phyloP scores from a whole-genome alignment of 2,113 vertebrate species.

The Pseudopipra pipra region DNA sequence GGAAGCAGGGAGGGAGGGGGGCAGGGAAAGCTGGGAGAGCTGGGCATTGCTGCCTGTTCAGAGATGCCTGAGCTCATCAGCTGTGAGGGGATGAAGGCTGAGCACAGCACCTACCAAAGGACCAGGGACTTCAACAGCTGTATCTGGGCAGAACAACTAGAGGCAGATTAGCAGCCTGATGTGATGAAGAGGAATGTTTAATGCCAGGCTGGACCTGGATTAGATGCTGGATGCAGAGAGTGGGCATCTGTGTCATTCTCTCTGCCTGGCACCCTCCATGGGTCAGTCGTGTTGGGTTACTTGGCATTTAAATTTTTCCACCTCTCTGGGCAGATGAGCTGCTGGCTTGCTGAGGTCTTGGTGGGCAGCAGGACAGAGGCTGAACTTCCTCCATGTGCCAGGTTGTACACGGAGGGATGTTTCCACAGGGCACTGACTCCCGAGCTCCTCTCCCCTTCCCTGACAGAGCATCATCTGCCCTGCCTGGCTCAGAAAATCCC shows the following conservation, averaged over 20 bases:
- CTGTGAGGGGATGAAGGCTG: not conserved
- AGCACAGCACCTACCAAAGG: not conserved
- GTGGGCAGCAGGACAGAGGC: not conserved
- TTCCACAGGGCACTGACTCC: rapidly evolving
- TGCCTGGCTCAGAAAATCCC: not conserved
- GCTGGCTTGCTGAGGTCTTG: not conserved
- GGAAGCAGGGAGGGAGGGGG: not conserved
- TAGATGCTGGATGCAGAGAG: not conserved
- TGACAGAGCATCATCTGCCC: not conserved
- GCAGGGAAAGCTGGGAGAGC: not conserved
- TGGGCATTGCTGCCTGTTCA: not conserved
- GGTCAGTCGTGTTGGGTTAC: not conserved
- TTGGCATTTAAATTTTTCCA: not conserved
- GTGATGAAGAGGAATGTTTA: not conserved
- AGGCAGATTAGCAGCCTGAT: not conserved
- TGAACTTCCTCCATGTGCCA: not conserved
- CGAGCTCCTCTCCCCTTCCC: not conserved
- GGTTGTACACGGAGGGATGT: not conserved
- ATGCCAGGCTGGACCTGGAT: not conserved
- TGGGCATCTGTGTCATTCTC: not conserved
- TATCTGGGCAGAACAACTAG: not conserved
- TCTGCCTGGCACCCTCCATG: not conserved
- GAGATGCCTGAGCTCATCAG: slow-evolving; percentile 22
- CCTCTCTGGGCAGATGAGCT: not conserved
- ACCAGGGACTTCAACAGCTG: not conserved